phyloP scores from a whole-genome alignment of 2,797 vertebrate genomes.

The Sebastes umbrosus region DNA sequence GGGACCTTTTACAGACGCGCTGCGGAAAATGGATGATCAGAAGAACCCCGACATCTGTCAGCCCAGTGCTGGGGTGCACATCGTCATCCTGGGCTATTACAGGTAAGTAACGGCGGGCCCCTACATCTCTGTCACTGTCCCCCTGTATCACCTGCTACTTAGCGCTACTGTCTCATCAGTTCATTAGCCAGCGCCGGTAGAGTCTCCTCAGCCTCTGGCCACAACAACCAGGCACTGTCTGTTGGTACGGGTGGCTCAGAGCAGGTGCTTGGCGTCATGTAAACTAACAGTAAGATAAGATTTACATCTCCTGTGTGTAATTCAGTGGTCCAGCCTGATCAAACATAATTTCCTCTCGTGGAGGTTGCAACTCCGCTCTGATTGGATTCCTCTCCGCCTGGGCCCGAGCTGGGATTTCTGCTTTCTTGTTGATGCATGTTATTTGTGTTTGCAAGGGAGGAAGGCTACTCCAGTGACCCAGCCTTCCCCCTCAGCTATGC shows the following conservation, averaged over 20 bases:
- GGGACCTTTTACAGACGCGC: slow-evolving; percentile 95
- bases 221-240: slow-evolving; percentile 79
- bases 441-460: slow-evolving; percentile 69
- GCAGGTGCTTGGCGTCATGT: slow-evolving; percentile 29
- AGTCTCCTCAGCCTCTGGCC: slow-evolving; percentile 58
- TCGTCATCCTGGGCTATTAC: slow-evolving; percentile 95
- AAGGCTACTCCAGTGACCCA: slow-evolving; percentile 60
- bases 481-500: slow-evolving; percentile 62
- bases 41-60: slow-evolving; percentile 91
- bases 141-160: slow-evolving; percentile 73
- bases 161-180: slow-evolving; percentile 67
- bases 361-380: slow-evolving; percentile 43
- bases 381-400: slow-evolving; percentile 44
- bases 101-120: slow-evolving; percentile 90
- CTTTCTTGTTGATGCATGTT: slow-evolving; percentile 91
- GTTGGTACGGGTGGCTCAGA: slow-evolving; percentile 16
- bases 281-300: slow-evolving; percentile 22
- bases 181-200: slow-evolving; percentile 70
- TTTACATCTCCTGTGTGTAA: slow-evolving; percentile 33
- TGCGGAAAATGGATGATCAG: slow-evolving; percentile 95
- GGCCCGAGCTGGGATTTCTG: slow-evolving; percentile 77
- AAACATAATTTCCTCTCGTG: slow-evolving; percentile 43
- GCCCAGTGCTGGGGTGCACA: slow-evolving; percentile 91
- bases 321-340: slow-evolving; percentile 9
- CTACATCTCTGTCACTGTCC: slow-evolving; percentile 88